Evolutionary conservation across 2,113 vertebrate genomes (phyloP).

Genomic region (Corvus cornix): DNA sequence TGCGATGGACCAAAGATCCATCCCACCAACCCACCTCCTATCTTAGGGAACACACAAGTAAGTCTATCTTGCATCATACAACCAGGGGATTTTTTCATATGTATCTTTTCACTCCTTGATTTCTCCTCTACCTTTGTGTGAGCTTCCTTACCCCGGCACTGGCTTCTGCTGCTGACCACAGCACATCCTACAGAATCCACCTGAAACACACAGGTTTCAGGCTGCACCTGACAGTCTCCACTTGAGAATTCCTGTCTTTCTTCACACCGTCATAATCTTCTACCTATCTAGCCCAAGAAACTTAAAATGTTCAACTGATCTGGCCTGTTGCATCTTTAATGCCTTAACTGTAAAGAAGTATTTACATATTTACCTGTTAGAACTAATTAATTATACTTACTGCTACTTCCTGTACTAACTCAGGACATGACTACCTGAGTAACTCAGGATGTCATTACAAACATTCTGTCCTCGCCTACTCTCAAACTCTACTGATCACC

Average conservation of each 20-base stretch:
- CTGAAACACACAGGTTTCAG: neutral
- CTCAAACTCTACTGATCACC: neutral
- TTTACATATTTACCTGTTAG: neutral
- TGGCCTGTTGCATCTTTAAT: neutral
- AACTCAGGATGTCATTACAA: neutral
- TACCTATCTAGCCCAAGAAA: neutral
- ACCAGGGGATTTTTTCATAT: neutral
- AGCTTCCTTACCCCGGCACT: neutral
- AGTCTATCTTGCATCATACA: rapidly evolving
- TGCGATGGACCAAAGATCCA: neutral
- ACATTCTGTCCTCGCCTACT: neutral
- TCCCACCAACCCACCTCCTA: neutral
- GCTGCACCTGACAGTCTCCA: neutral
- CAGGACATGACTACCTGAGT: neutral
- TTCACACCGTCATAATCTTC: neutral
- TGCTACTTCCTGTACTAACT: neutral
- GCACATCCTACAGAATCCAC: neutral
- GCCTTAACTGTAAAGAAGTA: neutral
- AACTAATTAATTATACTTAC: neutral
- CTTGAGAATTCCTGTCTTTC: neutral
- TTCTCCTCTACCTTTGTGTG: neutral
- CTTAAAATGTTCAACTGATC: neutral
- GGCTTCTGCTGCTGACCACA: neutral
- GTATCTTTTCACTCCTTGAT: neutral
- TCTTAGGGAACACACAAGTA: neutral